Evolutionary conservation across 2,113 vertebrate species (phyloP), one percentile per base, ranked within the genome.

Genomic region (Casuarius casuarius): DNA sequence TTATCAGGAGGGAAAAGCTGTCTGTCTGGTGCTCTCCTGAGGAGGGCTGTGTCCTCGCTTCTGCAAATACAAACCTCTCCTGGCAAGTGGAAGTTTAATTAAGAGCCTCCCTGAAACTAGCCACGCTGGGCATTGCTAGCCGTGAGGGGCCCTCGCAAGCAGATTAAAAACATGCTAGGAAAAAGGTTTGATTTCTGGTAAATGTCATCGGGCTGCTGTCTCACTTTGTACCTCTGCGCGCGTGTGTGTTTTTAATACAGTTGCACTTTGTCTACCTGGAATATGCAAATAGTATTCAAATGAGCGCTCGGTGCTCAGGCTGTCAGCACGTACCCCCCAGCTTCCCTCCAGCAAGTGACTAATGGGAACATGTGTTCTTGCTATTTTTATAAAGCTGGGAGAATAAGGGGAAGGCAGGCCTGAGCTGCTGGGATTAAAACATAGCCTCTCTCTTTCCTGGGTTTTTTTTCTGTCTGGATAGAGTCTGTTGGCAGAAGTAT

Each of bases 301-400:
- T 98, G 26, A 92, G 95, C 92, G n/a, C 93, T 92, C 90, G 22
- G 80, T 40, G 38, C 82, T 92, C 88, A 46, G 95, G 67, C 97
- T 97, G 97, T 96, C 96, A 97, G 97, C 96, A 85, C 87, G 96
- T 97, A 94, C 97, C 98, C 98, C 97, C 89, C 96, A 97, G 98
- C 97, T 95, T 59, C 97, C 98, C 98, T 98, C 94, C 2, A 98
- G 98, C 98, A 93, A 98, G 89, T 92, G 94, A 96, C 98, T 98
- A 98, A 98, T 98, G 97, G 97, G 97, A 98, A 98, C 98, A 98
- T 97, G 97, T 98, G 98, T 98, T 98, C 97, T 82, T 97, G 95
- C 98, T 98, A 97, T 98, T 98, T 98, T 95, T 96, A 51, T 97
- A 63, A 93, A 89, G 58, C 84, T 7, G 70, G 66, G 59, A 94